A percentile compares a stretch with the other conserved stretches of the same genome.
These are phyloP conservation scores for Xestia ashworthii DNA, from an alignment of 2,888 invertebrate genomes.

Conservation along the genomic window DNA sequence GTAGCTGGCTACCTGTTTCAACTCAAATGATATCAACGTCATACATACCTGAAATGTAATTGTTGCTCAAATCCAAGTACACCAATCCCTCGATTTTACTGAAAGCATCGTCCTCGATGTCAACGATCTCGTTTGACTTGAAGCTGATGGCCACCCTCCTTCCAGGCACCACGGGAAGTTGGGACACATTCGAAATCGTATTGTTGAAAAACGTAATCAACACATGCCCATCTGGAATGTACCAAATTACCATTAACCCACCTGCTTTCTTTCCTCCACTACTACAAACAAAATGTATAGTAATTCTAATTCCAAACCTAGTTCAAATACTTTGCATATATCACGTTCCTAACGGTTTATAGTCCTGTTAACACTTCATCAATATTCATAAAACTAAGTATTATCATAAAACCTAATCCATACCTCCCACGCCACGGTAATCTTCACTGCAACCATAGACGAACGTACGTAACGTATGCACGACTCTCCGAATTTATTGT, in stretches of 20 bases:
- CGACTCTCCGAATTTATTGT: constrained; percentile 38
- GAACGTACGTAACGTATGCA: constrained; percentile 33
- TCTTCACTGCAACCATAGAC: constrained; percentile 51
- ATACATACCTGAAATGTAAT: constrained; percentile 87
- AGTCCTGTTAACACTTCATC: constrained; percentile 55
- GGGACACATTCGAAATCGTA: constrained; percentile 86
- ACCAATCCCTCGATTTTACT: constrained; percentile 86
- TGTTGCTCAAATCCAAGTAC: constrained; percentile 91
- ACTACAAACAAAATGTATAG: constrained; percentile 12
- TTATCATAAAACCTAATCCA: constrained; percentile 60
- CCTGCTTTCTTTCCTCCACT: constrained; percentile 22
- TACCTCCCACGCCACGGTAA: constrained; percentile 48
- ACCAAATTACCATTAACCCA: constrained; percentile 27
- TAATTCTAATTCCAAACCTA: constrained; percentile 20
- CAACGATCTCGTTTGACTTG: constrained; percentile 87
- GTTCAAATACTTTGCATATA: constrained; percentile 35
- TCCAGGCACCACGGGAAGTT: constrained; percentile 84
- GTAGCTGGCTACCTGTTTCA: constrained; percentile 21
- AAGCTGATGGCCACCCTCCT: constrained; percentile 87
- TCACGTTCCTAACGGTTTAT: constrained; percentile 49
- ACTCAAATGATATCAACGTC: constrained; percentile 2
- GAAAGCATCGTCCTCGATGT: constrained; percentile 89
- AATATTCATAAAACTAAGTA: constrained; percentile 60
- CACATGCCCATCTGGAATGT: constrained; percentile 84
- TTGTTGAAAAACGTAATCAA: constrained; percentile 91